Conservation (phyloP, 92 coral and sea anemone species). For the Porites lobata region DNA sequence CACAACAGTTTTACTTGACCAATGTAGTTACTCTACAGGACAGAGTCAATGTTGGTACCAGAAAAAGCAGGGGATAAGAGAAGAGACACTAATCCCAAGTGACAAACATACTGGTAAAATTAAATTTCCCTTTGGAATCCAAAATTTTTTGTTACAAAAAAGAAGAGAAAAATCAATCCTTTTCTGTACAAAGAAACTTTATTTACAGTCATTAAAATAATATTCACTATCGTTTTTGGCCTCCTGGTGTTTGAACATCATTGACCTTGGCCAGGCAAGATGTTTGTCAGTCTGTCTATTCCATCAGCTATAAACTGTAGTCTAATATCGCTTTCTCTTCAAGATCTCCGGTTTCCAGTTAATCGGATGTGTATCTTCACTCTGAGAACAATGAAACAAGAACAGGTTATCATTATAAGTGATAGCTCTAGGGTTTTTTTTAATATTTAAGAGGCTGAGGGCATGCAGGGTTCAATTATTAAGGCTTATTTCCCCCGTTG, state of each 20-base stretch:
- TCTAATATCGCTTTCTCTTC: constrained; percentile 94
- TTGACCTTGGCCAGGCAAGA: neutral
- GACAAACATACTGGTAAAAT: neutral
- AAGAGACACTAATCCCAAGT: too few relatives aligned
- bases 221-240: neutral
- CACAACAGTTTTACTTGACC: too few relatives aligned
- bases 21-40: too few relatives aligned
- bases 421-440: too few relatives aligned
- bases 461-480: too few relatives aligned
- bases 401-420: too few relatives aligned
- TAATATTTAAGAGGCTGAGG: too few relatives aligned
- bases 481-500: too few relatives aligned
- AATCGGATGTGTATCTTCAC: constrained; percentile 98
- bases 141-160: neutral
- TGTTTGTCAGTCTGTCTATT: neutral
- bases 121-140: neutral
- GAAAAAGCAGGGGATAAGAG: too few relatives aligned
- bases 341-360: constrained; percentile 97
- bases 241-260: neutral
- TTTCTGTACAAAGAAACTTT: constrained; percentile 12
- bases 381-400: constrained; percentile 54
- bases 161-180: neutral
- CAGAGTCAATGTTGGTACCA: too few relatives aligned
- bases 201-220: constrained; percentile 11
- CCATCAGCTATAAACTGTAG: neutral